Base-by-base conservation (phyloP, 2,888 invertebrate species). In the Spodoptera littoralis region DNA sequence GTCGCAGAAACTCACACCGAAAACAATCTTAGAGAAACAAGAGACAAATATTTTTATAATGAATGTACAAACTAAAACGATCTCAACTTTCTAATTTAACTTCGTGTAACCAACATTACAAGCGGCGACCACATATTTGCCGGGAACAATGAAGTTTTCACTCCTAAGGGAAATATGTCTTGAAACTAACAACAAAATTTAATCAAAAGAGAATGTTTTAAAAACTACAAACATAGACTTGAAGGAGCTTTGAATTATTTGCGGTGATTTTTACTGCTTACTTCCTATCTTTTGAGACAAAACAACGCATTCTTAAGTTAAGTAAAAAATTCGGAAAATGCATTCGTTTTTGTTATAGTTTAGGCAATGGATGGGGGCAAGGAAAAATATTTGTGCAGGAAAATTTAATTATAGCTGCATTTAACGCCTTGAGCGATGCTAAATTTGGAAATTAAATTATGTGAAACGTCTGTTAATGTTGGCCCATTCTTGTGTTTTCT, bases 41-140 rank as follows among this genome's bases (percentile, higher is more conserved):
- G 24, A 50, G 30, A 67, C 53, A 57, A 78, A 66, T 69, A 72
- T 77, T 69, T 71, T 66, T 73, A 65, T 68, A 69, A 67, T 70
- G 55, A 65, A 70, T 67, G 53, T 57, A 60, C 30, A 51, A 70
- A 70, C 64, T 70, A 61, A 60, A 67, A 60, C 55, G 65, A 60
- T 67, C 66, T 69, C 65, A 79, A 78, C 73, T 76, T 78, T 77
- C 60, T 76, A 76, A 77, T 77, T 77, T 77, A 77, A 79, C 79
- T 78, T 77, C 56, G 64, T 78, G 68, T 66, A 68, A 65, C 70
- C 64, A 61, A 72, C 76, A 73, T 78, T 76, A 77, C 76, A 69
- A 78, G 73, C 68, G 63, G 66, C 65, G 79, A 76, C 77, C 77
- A 78, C 77, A 77, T 76, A 79, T 78, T 77, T 78, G 63, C 71